Base-by-base conservation (phyloP, 2,113 vertebrate species). In the Thamnaconus septentrionalis region DNA sequence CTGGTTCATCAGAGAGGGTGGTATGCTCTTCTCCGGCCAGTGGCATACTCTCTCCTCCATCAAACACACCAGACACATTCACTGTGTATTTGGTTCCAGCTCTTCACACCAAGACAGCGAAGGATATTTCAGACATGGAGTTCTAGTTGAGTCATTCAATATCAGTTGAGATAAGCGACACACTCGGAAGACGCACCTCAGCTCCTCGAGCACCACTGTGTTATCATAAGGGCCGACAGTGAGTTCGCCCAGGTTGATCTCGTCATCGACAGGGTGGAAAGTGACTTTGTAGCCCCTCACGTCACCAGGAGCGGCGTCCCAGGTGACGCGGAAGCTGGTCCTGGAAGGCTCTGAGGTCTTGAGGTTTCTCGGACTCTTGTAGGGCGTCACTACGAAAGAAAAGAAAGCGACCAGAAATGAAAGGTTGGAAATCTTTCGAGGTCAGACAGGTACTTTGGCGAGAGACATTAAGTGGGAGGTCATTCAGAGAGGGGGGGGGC, bases 1-100 rank as follows among this genome's bases (percentile, higher is more conserved):
- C 89, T 64, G 96, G 94, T 56, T 78, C 90, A 55, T 98, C 96
- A 47, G 88, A 91, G 73, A 96, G 92, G 3, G 96, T 98, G 53
- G 97, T 99, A 92, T 95, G 95, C 91, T 99, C 97, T 87, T 98
- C 92, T 79, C 97, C 97, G 90, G 95, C 91, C 66, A 99, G 80
- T 10, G 97, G 97, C 75, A 89, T 88, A 87, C 97, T 99, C 85
- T 95, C 93, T 84, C 97, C 97, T 87, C 94, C 95, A 5, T 98
- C 97, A 93, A 98, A 99, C 93, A 99, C 91, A 63, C 96, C 95
- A 84, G 94, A 94, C 80, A 99, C 97, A 86, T 87, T 98, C 67
- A 99, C 97, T 73, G 93, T 91, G 85, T 99, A 99, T 61, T 95
- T 96, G 69, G 97, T 99, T 61, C 89, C 91, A 87, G 97, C 95